Base-by-base conservation (phyloP, 2,113 vertebrate species). In the Platysteira castanea region DNA sequence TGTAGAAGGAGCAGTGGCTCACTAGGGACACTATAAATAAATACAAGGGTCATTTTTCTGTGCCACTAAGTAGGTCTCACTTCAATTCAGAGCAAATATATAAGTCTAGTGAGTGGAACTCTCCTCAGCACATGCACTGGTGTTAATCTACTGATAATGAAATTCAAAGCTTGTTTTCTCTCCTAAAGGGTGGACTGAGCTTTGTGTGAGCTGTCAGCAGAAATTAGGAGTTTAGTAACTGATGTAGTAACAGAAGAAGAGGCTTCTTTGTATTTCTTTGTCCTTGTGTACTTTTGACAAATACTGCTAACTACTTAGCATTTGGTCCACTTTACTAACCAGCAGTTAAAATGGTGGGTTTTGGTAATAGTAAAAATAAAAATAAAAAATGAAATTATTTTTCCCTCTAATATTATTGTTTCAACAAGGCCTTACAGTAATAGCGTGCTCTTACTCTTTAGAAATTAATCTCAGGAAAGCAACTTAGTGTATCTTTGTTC, bases 11-110 rank as follows among this genome's bases (percentile, higher is more conserved):
- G 17, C 13, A 16, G n/a, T 67, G 30, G 69, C 71, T 94, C 88
- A 75, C 78, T 88, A 93, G 76, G 83, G 88, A 64, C 39, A 33
- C 71, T 90, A 78, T 90, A 94, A 96, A 92, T 93, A 95, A 94
- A 92, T 71, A 49, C 0, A 1, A 70, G 81, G 11, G 71, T 67
- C 27, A 14, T 81, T 91, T 94, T 94, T 91, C 82, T 94, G n/a
- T 88, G 79, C 47, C 64, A 59, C 63, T 86, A 88, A 93, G 75
- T 94, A 94, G 71, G 85, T 93, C 68, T 39, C 68, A 30, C 85
- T 93, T 93, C 68, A 91, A 22, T 94, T 91, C 85, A 83, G 71
- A 90, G 53, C 92, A 86, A 70, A 57, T 92, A 91, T 26, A 7
- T 91, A 91, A 90, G 68, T 59, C 37, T 56, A 35, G 76, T 47